Conservation (phyloP, 1,140 invertebrate genomes). For the Drosophila equinoxialis region DNA sequence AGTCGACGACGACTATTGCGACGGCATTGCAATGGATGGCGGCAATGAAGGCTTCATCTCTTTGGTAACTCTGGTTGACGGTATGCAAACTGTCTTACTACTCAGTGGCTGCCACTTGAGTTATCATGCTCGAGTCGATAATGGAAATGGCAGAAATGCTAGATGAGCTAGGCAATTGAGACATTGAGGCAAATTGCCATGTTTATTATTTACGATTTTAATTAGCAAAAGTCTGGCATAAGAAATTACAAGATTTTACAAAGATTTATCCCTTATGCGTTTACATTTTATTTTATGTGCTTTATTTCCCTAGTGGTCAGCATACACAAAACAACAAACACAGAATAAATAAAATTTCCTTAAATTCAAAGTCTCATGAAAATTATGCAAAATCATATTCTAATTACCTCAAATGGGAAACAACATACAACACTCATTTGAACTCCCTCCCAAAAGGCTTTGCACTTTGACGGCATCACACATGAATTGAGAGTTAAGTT, state of each 20-base stretch:
- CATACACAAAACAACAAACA: too few relatives aligned
- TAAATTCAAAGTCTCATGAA: conserved; percentile 67
- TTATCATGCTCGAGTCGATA: conserved; percentile 26
- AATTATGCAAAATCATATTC: conserved; percentile 74
- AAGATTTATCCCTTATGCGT: too few relatives aligned
- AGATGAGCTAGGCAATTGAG: conserved; percentile 32
- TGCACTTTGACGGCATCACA: conserved; percentile 41
- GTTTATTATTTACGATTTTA: conserved; percentile 44
- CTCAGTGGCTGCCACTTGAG: conserved; percentile 51
- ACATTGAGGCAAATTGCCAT: neutral
- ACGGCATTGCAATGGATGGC: neutral
- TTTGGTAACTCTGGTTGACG: conserved; percentile 42
- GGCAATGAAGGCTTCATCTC: neutral
- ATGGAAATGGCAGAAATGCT: neutral
- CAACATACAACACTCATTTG: neutral
- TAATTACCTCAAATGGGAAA: conserved; percentile 54
- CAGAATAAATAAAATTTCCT: neutral
- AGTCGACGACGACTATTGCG: neutral
- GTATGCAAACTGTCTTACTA: conserved; percentile 66
- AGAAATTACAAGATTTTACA: conserved; percentile 14
- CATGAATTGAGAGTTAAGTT: conserved; percentile 25
- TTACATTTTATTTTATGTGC: neutral
- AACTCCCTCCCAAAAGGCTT: conserved; percentile 58
- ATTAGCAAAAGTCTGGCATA: conserved; percentile 29
- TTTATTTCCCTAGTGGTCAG: neutral